Percentiles rank a stretch among this genome's conserved stretches.
These are phyloP conservation scores for Lithodes maja DNA, from an alignment of 2,888 invertebrate genomes.

Conservation along the genomic window DNA sequence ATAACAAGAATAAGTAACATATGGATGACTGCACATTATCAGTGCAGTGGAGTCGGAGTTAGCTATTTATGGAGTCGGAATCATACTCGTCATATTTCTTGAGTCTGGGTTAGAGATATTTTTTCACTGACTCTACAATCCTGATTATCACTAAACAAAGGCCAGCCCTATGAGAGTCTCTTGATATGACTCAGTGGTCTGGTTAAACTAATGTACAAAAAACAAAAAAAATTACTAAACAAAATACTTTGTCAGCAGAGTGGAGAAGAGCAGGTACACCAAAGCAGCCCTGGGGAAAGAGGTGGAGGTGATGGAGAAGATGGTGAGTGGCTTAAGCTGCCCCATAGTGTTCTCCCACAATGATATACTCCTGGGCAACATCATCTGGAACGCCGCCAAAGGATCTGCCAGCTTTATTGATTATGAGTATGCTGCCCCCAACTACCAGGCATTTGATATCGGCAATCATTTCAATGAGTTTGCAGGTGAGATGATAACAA, in stretches of 20 bases:
- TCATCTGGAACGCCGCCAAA: conserved; percentile 85
- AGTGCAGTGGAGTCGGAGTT: too few species aligned
- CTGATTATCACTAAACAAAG: too few species aligned
- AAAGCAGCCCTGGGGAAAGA: conserved; percentile 32
- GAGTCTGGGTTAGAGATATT: too few species aligned
- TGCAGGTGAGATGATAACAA: conserved; percentile 78
- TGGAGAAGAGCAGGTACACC: conserved; percentile 41
- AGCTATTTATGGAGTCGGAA: too few species aligned
- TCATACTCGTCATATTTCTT: too few species aligned
- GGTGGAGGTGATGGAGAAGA: conserved; percentile 79
- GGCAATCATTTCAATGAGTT: conserved; percentile 99
- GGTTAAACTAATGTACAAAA: too few species aligned
- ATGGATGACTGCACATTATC: too few species aligned
- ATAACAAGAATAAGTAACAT: too few species aligned
- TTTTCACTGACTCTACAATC: too few species aligned
- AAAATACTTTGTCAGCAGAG: conserved; percentile 30
- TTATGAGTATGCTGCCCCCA: conserved; percentile 95
- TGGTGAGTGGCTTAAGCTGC: conserved; percentile 81
- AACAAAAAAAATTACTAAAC: too few species aligned
- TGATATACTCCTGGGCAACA: conserved; percentile 95
- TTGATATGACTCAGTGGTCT: too few species aligned
- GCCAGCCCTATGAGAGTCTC: too few species aligned
- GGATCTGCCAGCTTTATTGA: conserved; percentile 92
- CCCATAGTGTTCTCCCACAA: conserved; percentile 97
- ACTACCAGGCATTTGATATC: conserved; percentile 97